Evolutionary conservation across 2,113 vertebrate genomes (phyloP), one percentile per base, ranked within the genome.

Genomic region (Hippocampus mohnikei): DNA sequence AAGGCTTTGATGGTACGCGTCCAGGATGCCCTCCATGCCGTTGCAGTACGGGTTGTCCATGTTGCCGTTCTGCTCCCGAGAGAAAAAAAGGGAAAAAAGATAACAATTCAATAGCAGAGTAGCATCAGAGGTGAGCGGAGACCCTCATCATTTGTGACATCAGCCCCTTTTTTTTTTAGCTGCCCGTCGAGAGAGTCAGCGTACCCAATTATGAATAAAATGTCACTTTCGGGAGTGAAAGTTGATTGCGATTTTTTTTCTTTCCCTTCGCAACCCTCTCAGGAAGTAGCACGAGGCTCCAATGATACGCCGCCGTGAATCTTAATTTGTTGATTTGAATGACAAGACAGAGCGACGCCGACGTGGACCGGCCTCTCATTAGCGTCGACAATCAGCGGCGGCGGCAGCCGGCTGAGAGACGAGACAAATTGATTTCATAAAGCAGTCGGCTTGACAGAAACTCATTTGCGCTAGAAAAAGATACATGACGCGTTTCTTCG

Each of bases 1-100:
- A 85, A 98, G 94, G 90, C 96, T 97, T 88, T 92, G 91, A 87
- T 98, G 96, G 72, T 98, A 98, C 0, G 96, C 95, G 70, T 97
- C 96, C 3, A 98, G 89, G 76, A 98, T 96, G 5, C 96, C 96
- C 42, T 96, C 95, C 61, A 98, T 98, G 62, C 96, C 96, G 0
- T 92, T 91, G 81, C 96, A 98, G 0, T 95, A 96, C 0, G 96
- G 96, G 87, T 97, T 96, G 73, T 96, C 94, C 1, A 90, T 81
- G 68, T 96, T 95, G 21, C 95, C 96, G 0, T 98, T 98, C 96
- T 98, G 87, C 50, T 67, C 33, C 33, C 2, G 53, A 59, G 74
- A 18, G 79, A 69, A 56, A 66, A 71, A 76, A 46, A 84, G 66
- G 16, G 41, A 10, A 27, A 33, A 33, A 33, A 33, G 29, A 33